phyloP scores from a whole-genome alignment of 2,797 vertebrate species.

The Neopelma chrysocephalum region DNA sequence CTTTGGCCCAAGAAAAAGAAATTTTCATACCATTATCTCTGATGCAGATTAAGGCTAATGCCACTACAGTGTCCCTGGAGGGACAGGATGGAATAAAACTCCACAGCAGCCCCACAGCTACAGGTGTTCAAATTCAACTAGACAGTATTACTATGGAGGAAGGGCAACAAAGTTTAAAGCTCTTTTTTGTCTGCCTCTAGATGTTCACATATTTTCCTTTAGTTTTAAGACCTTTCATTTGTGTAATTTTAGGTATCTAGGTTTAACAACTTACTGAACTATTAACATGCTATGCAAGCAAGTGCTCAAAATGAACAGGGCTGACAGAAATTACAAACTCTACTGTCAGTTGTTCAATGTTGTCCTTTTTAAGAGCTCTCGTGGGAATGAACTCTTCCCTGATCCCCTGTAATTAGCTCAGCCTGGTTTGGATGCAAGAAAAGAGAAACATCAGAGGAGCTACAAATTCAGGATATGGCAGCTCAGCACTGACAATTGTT shows the following conservation, averaged over 20 bases:
- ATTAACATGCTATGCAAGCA: not conserved
- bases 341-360: not conserved
- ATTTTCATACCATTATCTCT: not conserved
- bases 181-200: not conserved
- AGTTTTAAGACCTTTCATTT: not conserved
- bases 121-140: not conserved
- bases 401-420: not conserved
- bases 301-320: not conserved
- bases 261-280: not conserved
- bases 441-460: not conserved
- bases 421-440: not conserved
- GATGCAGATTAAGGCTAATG: not conserved
- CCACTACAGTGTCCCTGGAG: not conserved
- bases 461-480: not conserved
- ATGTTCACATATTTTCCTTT: not conserved
- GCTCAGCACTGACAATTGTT: not conserved
- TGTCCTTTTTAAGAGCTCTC: not conserved
- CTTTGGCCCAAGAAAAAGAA: not conserved
- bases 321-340: not conserved
- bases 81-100: not conserved
- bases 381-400: not conserved
- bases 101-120: not conserved
- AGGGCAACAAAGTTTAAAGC: not conserved
- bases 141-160: not conserved
- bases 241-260: not conserved